Base-by-base conservation (phyloP, 2,113 vertebrate genomes). In the Orientallactaga bullata region DNA sequence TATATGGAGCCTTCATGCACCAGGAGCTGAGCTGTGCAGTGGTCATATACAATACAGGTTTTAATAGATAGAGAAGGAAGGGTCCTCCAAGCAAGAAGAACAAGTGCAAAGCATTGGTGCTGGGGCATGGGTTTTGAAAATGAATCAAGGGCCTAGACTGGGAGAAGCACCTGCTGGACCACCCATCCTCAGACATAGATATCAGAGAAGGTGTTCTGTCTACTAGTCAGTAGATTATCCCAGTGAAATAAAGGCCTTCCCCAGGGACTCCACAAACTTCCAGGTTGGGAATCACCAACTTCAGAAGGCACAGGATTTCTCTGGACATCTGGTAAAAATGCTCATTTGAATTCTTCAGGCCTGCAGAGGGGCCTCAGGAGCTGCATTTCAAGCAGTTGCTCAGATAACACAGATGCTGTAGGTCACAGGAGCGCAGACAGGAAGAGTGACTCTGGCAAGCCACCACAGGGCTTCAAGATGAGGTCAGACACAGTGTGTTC, bases 401-500 rank as follows among this genome's bases (percentile, higher is more conserved):
- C 72, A 12, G 5, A 26, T 60, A 10, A 13, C 5, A 2, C 17
- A 26, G n/a, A 80, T 32, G 32, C 16, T 74, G 23, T 8, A 51
- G 7, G 60, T 37, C 7, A 4, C 30, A 1, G 24, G 3, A 35
- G n/a, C 47, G 21, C 69, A 68, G 9, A 5, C 0, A 0, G 21
- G 12, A 3, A 32, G 42, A 17, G 15, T 5, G 47, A 28, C 39
- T 82, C 80, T 37, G 21, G 21, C 2, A 18, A 5, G 11, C 47
- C 15, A 24, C 86, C 10, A 3, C n/a, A 63, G 23, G 88, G 23
- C 35, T 55, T 87, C 0, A 1, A 42, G 32, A 13, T 12, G 69
- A 42, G 0, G 0, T 42, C 85, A 32, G 20, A 58, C 55, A 28
- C 20, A 18, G 7, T 35, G 7, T 23, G 26, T 91, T 73, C 61